These are phyloP conservation scores for Gallinago undulata DNA, from an alignment of 2,113 vertebrate species.

Conservation along the genomic window DNA sequence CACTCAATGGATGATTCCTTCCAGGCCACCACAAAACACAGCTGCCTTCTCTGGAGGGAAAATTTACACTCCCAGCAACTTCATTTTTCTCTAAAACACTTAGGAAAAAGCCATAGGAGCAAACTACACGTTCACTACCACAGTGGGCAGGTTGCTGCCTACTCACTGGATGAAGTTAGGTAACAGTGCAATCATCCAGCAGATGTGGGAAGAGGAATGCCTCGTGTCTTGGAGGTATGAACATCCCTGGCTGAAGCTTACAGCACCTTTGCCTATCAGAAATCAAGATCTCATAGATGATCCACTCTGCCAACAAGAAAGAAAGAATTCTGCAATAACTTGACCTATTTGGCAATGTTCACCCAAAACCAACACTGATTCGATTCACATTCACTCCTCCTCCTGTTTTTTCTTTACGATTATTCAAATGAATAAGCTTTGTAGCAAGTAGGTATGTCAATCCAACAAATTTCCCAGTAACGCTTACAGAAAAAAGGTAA, in stretches of 20 bases:
- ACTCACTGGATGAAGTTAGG: background rate
- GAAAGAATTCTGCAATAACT: background rate
- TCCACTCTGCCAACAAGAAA: background rate
- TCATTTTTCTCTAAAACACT: background rate
- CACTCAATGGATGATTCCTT: accelerated
- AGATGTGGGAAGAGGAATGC: background rate
- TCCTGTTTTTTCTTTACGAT: background rate
- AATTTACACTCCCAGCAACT: background rate
- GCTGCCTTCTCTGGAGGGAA: background rate
- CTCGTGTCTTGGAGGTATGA: background rate
- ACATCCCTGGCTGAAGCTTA: background rate
- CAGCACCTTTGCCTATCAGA: background rate
- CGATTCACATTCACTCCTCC: background rate
- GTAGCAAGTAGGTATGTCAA: background rate
- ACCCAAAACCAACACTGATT: background rate
- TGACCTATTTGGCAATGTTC: background rate
- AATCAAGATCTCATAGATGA: background rate
- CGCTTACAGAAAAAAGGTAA: background rate
- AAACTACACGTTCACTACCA: background rate
- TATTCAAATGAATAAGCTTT: background rate
- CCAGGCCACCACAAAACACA: background rate
- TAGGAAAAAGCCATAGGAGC: background rate
- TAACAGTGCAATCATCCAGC: background rate
- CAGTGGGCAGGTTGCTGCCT: accelerated
- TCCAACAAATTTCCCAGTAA: background rate